Percentiles rank a stretch among this genome's conserved stretches.
phyloP scores from a whole-genome alignment of 2,113 vertebrate genomes.

The Rhea americana region DNA sequence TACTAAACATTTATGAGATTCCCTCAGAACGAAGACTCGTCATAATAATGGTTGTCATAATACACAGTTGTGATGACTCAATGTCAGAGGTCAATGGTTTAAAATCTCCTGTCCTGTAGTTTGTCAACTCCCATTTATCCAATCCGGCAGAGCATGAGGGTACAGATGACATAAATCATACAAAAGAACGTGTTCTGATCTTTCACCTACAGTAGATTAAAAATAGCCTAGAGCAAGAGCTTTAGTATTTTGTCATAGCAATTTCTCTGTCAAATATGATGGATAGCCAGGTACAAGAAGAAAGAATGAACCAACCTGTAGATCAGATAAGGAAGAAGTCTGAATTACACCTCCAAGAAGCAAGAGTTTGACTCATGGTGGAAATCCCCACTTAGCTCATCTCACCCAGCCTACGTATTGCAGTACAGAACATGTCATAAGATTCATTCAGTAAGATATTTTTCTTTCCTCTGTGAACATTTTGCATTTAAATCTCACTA shows the following conservation, averaged over 20 bases:
- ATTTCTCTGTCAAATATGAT: conserved; percentile 41
- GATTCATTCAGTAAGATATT: not conserved
- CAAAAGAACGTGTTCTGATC: conserved; percentile 52
- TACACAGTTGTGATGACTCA: not conserved
- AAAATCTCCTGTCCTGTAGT: conserved; percentile 9
- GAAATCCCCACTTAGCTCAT: conserved; percentile 42
- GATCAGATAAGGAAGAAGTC: conserved; percentile 27
- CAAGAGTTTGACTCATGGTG: not conserved
- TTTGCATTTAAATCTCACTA: not conserved
- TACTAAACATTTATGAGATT: not conserved
- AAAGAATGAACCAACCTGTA: not conserved
- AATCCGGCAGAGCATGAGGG: not conserved
- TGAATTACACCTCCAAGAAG: conserved; percentile 7
- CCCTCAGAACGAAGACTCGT: not conserved
- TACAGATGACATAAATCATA: conserved; percentile 9
- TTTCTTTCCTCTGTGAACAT: not conserved
- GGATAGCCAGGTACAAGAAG: conserved; percentile 9
- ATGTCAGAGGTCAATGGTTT: conserved; percentile 51
- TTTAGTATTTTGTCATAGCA: conserved; percentile 58
- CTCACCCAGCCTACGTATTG: rapidly evolving
- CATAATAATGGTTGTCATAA: not conserved
- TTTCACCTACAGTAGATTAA: conserved; percentile 67
- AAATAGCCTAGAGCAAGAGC: conserved; percentile 57
- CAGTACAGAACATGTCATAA: not conserved
- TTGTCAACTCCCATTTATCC: conserved; percentile 52